These are phyloP conservation scores for Metallyticus violacea DNA, from an alignment of 2,888 invertebrate species.

Conservation along the genomic window DNA sequence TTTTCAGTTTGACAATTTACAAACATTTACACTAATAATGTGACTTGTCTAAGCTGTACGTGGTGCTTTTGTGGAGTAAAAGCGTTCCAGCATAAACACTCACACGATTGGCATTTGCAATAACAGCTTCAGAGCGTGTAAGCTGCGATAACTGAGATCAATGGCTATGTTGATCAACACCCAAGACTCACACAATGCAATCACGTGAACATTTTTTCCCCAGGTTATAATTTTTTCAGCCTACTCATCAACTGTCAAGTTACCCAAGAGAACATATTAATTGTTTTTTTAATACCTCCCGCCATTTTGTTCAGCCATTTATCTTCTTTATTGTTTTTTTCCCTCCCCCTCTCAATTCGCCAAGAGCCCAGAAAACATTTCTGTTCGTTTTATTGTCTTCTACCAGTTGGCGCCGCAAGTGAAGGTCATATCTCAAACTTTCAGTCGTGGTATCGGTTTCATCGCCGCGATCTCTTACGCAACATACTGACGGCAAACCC, in stretches of 20 bases:
- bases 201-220: background rate
- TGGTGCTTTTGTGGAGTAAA: too few relatives aligned
- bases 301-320: background rate
- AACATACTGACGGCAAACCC: too few relatives aligned
- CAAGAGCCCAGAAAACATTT: too few relatives aligned
- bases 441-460: background rate
- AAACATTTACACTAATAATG: too few relatives aligned
- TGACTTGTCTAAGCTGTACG: too few relatives aligned
- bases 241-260: background rate
- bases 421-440: background rate
- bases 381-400: background rate
- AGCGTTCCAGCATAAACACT: too few relatives aligned
- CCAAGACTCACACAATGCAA: background rate
- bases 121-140: too few relatives aligned
- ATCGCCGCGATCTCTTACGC: background rate
- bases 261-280: background rate
- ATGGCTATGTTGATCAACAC: background rate
- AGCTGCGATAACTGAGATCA: too few relatives aligned
- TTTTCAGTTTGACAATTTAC: too few relatives aligned
- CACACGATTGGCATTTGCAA: too few relatives aligned
- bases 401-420: background rate
- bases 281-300: background rate
- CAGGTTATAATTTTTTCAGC: too few relatives aligned
- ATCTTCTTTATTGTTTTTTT: background rate
- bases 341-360: too few relatives aligned